These are phyloP conservation scores for Brachypterus glaber DNA, from an alignment of 2,888 invertebrate species.

Conservation along the genomic window DNA sequence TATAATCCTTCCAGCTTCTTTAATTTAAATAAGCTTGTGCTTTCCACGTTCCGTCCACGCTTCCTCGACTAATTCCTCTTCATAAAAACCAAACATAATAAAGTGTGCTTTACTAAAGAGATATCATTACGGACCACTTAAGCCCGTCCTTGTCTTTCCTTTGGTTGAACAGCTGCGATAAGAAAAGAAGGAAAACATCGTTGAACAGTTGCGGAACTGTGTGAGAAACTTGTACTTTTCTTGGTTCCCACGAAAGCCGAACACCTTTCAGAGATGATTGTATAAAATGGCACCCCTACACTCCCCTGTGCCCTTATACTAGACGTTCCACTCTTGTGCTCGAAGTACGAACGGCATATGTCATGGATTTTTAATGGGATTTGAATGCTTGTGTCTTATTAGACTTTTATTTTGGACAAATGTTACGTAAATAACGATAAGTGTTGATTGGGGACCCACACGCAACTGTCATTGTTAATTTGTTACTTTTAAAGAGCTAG, in stretches of 20 bases:
- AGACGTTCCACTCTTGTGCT: neutral
- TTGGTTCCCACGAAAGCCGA: neutral
- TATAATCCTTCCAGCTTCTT: no score
- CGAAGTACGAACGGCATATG: neutral
- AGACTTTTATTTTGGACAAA: no score
- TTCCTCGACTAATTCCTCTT: slow-evolving; percentile 14
- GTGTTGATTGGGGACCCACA: no score
- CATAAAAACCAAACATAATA: slow-evolving; percentile 6
- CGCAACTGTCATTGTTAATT: no score
- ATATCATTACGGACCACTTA: neutral
- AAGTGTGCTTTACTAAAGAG: neutral
- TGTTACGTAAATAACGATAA: no score
- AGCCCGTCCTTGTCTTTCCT: no score
- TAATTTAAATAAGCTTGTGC: slow-evolving; percentile 19
- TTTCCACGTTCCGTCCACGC: slow-evolving; percentile 28
- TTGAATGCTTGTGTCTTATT: no score
- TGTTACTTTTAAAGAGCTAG: no score
- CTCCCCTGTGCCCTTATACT: no score
- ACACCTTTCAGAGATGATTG: neutral
- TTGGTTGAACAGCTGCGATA: no score
- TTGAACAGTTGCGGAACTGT: neutral
- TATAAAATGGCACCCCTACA: neutral
- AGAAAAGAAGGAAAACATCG: no score
- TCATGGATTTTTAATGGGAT: no score
- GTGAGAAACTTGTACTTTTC: neutral